Evolutionary conservation across 2,888 invertebrate species (phyloP).

Genomic region (Drosophila nr. perissopoda): DNA sequence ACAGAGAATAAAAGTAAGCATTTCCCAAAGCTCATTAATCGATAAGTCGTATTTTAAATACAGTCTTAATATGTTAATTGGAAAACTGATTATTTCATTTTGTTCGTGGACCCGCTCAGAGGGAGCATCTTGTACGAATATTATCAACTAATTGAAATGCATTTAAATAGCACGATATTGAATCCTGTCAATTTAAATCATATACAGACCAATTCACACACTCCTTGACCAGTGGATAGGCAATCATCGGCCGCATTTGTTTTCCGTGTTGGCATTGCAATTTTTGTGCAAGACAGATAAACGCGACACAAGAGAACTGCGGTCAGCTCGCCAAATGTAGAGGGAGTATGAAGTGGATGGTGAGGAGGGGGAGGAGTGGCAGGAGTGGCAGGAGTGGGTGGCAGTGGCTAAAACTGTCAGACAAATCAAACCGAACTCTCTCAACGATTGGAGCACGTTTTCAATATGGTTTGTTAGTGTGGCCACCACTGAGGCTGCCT

Average conservation of each 20-base stretch:
- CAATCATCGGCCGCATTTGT: conserved; percentile 59
- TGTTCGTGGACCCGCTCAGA: neutral
- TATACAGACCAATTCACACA: neutral
- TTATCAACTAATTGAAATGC: conserved; percentile 30
- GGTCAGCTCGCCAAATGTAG: neutral
- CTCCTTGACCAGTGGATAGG: conserved; percentile 27
- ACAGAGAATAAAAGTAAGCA: neutral
- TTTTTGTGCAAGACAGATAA: conserved; percentile 34
- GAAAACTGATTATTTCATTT: neutral
- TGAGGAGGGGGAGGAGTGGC: neutral
- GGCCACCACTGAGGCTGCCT: conserved; percentile 48
- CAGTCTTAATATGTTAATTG: neutral
- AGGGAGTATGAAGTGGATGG: too few relatives aligned
- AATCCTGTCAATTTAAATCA: conserved; percentile 18
- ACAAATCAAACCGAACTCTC: conserved; percentile 73
- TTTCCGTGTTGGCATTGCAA: conserved; percentile 47
- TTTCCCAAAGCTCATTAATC: neutral
- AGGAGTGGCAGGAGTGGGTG: neutral
- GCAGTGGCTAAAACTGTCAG: conserved; percentile 58
- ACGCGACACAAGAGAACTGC: neutral
- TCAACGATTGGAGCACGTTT: conserved; percentile 72
- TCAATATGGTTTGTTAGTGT: conserved; percentile 78
- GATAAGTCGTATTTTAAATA: neutral
- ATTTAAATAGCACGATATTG: conserved; percentile 14
- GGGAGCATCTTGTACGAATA: neutral